These are phyloP conservation scores for Rhinopomastus cyanomelas DNA, from an alignment of 2,113 vertebrate species.

Conservation along the genomic window DNA sequence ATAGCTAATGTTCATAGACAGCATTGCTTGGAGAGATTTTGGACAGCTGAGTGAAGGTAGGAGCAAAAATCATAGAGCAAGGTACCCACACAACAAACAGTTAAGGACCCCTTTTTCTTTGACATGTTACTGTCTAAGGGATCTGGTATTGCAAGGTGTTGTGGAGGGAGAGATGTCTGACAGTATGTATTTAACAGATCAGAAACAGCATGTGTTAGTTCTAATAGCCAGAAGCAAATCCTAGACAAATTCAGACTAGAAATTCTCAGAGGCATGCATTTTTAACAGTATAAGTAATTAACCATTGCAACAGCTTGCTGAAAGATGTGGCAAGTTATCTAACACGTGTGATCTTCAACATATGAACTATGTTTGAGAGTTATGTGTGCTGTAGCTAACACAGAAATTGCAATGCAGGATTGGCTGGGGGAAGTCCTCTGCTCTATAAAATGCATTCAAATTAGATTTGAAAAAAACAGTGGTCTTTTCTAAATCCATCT, in stretches of 20 bases:
- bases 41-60: not conserved
- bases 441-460: not conserved
- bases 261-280: not conserved
- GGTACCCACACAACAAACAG: not conserved
- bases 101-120: not conserved
- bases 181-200: not conserved
- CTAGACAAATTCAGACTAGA: conserved; percentile 7
- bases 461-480: not conserved
- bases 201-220: not conserved
- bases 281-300: not conserved
- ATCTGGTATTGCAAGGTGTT: not conserved
- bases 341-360: not conserved
- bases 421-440: not conserved
- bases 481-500: not conserved
- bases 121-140: not conserved
- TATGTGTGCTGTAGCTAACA: not conserved
- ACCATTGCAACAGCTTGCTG: not conserved
- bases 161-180: not conserved
- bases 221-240: conserved; percentile 7
- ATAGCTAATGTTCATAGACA: not conserved
- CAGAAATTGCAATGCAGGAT: not conserved
- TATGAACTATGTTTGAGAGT: not conserved
- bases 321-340: not conserved
- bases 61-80: not conserved
- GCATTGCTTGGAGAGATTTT: not conserved